phyloP scores from a whole-genome alignment of 1,140 invertebrate genomes.

The Heliconius eleuchia region DNA sequence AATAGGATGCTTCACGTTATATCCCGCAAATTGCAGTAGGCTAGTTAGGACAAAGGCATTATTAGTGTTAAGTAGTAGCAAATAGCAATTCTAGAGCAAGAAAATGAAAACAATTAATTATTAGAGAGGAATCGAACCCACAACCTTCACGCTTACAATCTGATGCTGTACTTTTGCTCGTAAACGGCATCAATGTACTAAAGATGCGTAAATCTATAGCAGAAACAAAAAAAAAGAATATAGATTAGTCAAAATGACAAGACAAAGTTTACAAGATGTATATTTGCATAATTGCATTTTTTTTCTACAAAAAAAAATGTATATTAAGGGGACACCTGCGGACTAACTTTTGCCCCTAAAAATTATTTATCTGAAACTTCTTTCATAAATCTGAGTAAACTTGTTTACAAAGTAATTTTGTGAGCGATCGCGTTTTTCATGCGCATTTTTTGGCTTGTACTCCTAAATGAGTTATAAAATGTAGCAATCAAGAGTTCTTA shows the following conservation, averaged over 20 bases:
- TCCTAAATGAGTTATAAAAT: conserved; percentile 11
- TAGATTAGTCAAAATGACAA: too few species aligned
- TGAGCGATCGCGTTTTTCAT: conserved; percentile 40
- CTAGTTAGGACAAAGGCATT: too few species aligned
- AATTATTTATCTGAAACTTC: conserved; percentile 72
- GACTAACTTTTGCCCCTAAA: conserved; percentile 70
- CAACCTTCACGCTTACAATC: too few species aligned
- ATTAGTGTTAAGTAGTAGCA: too few species aligned
- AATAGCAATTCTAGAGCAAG: too few species aligned
- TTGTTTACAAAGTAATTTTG: conserved; percentile 74
- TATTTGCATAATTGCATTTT: conserved; percentile 68
- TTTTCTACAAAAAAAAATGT: conserved; percentile 47
- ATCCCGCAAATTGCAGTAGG: background rate
- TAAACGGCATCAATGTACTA: too few species aligned
- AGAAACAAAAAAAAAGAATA: too few species aligned
- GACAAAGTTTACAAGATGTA: conserved; percentile 24
- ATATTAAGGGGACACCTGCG: conserved; percentile 69
- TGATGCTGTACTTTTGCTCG: too few species aligned
- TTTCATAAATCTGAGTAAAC: conserved; percentile 71
- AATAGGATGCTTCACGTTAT: background rate
- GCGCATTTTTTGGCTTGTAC: conserved; percentile 35
- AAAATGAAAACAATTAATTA: too few species aligned
- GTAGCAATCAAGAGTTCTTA: background rate
- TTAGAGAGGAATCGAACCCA: too few species aligned
- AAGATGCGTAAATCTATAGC: too few species aligned